Evolutionary conservation across 2,113 vertebrate species (phyloP), one percentile per base, ranked within the genome.

Genomic region (Anarhynchus alexandrinus): DNA sequence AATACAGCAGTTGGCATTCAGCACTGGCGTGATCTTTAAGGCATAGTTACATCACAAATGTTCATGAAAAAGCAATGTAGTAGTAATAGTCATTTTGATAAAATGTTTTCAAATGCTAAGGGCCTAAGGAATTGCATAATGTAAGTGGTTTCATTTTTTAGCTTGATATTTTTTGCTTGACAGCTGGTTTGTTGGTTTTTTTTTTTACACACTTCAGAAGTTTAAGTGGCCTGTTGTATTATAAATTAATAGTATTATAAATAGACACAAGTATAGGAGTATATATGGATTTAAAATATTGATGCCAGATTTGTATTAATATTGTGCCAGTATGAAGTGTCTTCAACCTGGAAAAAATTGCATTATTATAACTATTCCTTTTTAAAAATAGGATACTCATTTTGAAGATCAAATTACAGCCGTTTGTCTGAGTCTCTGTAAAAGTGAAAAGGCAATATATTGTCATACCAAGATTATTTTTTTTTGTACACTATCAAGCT

Each of bases 361-460:
- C 82, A 59, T 97, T 96, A 95, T 93, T 96, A 26, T 91, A 93
- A 92, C 82, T 95, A 84, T 96, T 95, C 15, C 64, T 94, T 97
- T 94, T 92, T 73, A 88, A 96, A 94, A 82, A 66, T 10, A 86
- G 66, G 74, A 77, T 96, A 71, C 52, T 94, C 67, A 38, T 97
- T 90, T 83, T 94, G 91, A 88, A 92, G 59, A 72, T 91, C 59
- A 92, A 97, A 96, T 97, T 93, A 67, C 87, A 87, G 5, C 85
- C 82, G 86, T 98, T 97, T 94, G 86, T 98, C 77, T 95, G 55
- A 11, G 5, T 73, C 55, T 93, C 91, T 93, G 45, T 87, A 67
- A 92, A 95, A 96, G 30, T 87, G 81, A 94, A 97, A 96, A 97
- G 86, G 71, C 67, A 93, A 88, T 82, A 77, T 85, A 73, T 57